Evolutionary conservation across 1,140 invertebrate species (phyloP), one percentile per base, ranked within the genome.

Genomic region (Bombus difficillimus): DNA sequence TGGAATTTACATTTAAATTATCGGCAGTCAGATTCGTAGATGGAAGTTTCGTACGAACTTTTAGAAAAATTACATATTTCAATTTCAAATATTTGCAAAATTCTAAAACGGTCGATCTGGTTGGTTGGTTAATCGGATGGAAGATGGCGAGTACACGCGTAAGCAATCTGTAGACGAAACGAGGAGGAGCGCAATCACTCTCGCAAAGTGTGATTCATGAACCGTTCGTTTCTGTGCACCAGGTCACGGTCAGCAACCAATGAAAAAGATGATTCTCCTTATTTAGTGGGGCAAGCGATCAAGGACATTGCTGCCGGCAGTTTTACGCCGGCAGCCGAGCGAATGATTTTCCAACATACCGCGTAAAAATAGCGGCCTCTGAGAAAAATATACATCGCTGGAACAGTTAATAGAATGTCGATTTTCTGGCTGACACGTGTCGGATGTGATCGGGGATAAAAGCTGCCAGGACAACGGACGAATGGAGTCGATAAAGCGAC

Each of bases 331-430:
- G 37, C 22, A 12, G 28, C 25, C 39, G 3, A 32, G 10, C 18
- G 18, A 43, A 83, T 32, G 28, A 85, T 85, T 79, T 85, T 73
- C 25, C 76, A 28, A 8, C 59, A 32, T 22, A n/a, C 2, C 32
- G 13, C 39, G 28, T 41, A 57, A 57, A 83, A 83, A 69, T 77
- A 57, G 25, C 39, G 39, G 34, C 22, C 47, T 18, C 39, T 22
- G 64, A 47, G 68, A 64, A 47, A 79, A 47, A 34, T 37, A 41
- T 59, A 57, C 62, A 43, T n/a, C 22, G 32, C 53, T 53, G 83
- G 25, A 43, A 72, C 66, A 39, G 66, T 84, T 72, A 84, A 84
- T 84, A 72, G 68, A 84, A 84, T 84, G 83, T 84, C 83, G 83
- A 79, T 84, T 62, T 53, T 13, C 75, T 43, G n/a, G 66, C 8